phyloP scores from a whole-genome alignment of 2,113 vertebrate genomes.

The Leucoraja erinaceus region DNA sequence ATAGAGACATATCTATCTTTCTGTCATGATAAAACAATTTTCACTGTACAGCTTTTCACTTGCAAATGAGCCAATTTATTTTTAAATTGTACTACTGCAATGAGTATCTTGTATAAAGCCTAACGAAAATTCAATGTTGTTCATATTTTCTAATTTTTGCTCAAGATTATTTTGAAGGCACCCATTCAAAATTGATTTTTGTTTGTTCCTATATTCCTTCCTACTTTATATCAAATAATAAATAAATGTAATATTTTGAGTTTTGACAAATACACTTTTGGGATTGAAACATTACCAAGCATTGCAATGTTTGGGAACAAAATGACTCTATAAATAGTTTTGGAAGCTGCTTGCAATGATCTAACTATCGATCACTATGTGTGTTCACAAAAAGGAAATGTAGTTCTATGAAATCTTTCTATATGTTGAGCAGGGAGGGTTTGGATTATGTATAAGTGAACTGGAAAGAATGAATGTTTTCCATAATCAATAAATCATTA shows the following conservation, averaged over 20 bases:
- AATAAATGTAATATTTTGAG: background rate
- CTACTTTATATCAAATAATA: background rate
- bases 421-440: background rate
- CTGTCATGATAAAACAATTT: too few relatives aligned
- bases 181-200: background rate
- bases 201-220: background rate
- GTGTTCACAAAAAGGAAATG: background rate
- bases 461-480: background rate
- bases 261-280: background rate
- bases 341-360: background rate
- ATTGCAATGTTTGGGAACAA: background rate
- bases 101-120: too few relatives aligned
- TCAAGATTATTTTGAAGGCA: background rate
- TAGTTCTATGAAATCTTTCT: background rate
- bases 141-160: too few relatives aligned
- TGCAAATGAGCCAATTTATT: too few relatives aligned
- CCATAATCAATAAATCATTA: too few relatives aligned
- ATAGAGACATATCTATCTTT: too few relatives aligned
- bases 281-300: background rate
- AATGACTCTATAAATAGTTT: background rate
- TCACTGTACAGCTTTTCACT: too few relatives aligned
- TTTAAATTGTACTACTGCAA: too few relatives aligned
- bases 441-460: background rate
- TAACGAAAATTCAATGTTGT: too few relatives aligned
- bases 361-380: background rate